Conservation (phyloP, 2,888 invertebrate species). For the Lycaena phlaeas region DNA sequence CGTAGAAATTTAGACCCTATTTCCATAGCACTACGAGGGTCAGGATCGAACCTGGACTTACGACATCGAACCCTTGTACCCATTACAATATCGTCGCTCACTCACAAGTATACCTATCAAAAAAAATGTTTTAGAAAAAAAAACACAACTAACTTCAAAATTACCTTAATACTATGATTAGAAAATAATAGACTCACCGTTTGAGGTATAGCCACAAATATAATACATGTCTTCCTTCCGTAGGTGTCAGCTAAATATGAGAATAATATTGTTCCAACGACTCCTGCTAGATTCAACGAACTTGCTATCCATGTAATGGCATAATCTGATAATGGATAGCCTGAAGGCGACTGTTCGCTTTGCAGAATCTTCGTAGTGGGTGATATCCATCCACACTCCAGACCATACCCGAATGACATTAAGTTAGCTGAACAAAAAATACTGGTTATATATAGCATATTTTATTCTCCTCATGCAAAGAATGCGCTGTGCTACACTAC, state of each 20-base stretch:
- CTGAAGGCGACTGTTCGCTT: constrained; percentile 31
- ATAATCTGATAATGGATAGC: constrained; percentile 32
- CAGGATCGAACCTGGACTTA: no score
- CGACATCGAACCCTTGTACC: no score
- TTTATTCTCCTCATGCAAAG: no score
- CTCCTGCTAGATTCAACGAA: constrained; percentile 39
- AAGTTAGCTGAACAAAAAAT: neutral
- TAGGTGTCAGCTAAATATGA: constrained; percentile 43
- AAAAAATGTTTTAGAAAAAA: no score
- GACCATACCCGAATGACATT: neutral
- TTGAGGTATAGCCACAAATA: constrained; percentile 35
- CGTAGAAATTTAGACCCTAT: no score
- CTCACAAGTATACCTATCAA: no score
- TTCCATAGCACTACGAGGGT: no score
- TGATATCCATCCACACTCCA: constrained; percentile 41
- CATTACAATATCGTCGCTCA: no score
- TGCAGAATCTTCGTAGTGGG: constrained; percentile 42
- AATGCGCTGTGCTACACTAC: no score
- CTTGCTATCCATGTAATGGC: constrained; percentile 49
- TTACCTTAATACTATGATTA: no score
- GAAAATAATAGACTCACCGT: constrained; percentile 7
- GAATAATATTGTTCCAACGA: constrained; percentile 44
- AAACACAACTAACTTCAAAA: no score
- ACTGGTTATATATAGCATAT: neutral
- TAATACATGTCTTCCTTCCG: constrained; percentile 48